Conservation (phyloP, 2,888 invertebrate genomes). For the Melinaea marsaeus region DNA sequence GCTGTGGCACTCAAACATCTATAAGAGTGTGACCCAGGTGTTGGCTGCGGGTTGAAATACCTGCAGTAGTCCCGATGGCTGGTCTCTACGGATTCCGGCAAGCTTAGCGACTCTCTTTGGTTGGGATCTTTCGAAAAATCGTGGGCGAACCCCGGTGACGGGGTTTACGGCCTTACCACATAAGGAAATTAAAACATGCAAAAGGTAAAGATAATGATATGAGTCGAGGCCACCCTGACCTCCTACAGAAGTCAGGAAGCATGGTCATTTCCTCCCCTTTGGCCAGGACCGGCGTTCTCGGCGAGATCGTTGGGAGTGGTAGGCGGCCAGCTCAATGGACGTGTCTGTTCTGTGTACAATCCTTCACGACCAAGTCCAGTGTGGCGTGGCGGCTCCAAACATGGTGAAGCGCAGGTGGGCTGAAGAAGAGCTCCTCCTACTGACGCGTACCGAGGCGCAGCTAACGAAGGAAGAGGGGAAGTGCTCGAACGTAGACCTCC, state of each 20-base stretch:
- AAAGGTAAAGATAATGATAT: not conserved
- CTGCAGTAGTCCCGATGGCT: slow-evolving; percentile 9
- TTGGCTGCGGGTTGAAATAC: slow-evolving; percentile 8
- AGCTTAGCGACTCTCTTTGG: slow-evolving; percentile 22
- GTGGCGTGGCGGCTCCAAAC: slow-evolving; percentile 25
- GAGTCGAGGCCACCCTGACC: slow-evolving; percentile 18
- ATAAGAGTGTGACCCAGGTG: slow-evolving; percentile 9
- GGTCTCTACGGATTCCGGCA: slow-evolving; percentile 5
- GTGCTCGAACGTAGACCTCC: slow-evolving; percentile 18
- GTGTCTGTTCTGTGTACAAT: slow-evolving; percentile 24
- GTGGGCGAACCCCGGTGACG: slow-evolving; percentile 17
- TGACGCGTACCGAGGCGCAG: slow-evolving; percentile 29
- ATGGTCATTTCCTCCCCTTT: slow-evolving; percentile 14
- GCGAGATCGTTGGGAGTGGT: slow-evolving; percentile 5
- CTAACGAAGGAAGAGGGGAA: slow-evolving; percentile 15
- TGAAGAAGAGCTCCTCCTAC: slow-evolving; percentile 26
- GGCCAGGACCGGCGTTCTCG: slow-evolving; percentile 4
- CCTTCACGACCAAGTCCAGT: slow-evolving; percentile 22
- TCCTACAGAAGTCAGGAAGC: slow-evolving; percentile 31
- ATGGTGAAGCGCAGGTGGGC: slow-evolving; percentile 31
- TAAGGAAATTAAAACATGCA: slow-evolving; percentile 4
- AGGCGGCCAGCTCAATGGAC: slow-evolving; percentile 15
- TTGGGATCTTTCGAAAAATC: slow-evolving; percentile 22
- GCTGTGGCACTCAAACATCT: slow-evolving; percentile 5
- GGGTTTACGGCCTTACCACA: slow-evolving; percentile 22